Evolutionary conservation across 2,113 vertebrate species (phyloP), one percentile per base, ranked within the genome.

Genomic region (Psilopsiagon aurifrons): DNA sequence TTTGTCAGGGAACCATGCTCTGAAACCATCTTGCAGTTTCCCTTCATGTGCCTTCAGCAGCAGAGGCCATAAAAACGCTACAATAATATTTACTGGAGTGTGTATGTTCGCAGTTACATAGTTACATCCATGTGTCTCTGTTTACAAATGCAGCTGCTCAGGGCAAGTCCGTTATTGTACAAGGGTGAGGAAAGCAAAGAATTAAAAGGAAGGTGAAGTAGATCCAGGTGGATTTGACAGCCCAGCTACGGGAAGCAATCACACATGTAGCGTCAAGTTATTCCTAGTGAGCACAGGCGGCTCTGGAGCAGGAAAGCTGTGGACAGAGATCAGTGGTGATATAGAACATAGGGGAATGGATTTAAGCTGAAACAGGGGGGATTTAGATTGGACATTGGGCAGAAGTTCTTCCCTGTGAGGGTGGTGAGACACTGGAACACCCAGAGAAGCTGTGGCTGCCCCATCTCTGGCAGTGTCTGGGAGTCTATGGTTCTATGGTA

Each of bases 11-110:
- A 86, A 90, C 95, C 96, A 94, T 70, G 17, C 74, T 67, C 76
- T 60, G 83, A 96, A 97, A 94, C 77, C 91, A 85, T 96, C 93
- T 75, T 71, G 73, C 83, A 85, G 47, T 81, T 95, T 89, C 52
- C 57, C 88, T 93, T 80, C 46, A 44, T 69, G 87, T 83, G 88
- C 67, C 93, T 93, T 76, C 93, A 67, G 91, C 96, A 94, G 89
- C 88, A 92, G 66, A 90, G 86, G 73, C 68, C 94, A 93, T 97
- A 97, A 97, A 97, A 97, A 92, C 33, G 63, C 95, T 96, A 94
- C 91, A 96, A 97, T 97, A 97, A 97, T 96, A 97, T 96, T 97
- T 97, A 97, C 92, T 51, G 41, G 86, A 95, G 91, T 28, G 85
- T 92, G 93, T 78, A 55, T 95, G 95, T 88, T 93, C 37, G 6